Conservation (phyloP, 2,888 invertebrate genomes). For the Phymatocera aterrima region DNA sequence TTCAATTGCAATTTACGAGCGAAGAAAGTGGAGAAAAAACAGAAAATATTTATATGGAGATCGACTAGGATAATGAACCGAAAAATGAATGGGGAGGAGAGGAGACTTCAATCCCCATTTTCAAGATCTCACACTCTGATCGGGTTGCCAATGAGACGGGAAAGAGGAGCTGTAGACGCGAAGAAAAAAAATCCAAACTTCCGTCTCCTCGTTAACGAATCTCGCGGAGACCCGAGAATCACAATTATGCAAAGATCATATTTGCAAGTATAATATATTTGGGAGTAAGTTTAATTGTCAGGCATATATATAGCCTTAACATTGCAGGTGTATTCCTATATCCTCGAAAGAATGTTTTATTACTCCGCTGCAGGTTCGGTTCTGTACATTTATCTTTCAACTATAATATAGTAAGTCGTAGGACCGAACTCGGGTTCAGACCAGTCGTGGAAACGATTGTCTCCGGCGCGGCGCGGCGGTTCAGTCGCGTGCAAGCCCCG, state of each 20-base stretch:
- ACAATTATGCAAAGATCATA: constrained; percentile 41
- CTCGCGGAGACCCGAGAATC: constrained; percentile 31
- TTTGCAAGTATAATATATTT: constrained; percentile 35
- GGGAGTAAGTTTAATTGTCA: constrained; percentile 40
- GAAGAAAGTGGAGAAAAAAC: neutral
- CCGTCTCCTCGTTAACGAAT: constrained; percentile 32
- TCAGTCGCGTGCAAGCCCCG: too few relatives aligned
- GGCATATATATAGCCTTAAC: neutral
- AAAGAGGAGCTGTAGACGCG: too few relatives aligned
- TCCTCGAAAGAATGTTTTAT: constrained; percentile 24
- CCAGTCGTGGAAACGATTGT: too few relatives aligned
- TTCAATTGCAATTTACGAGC: neutral
- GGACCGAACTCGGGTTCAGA: too few relatives aligned
- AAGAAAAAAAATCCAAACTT: too few relatives aligned
- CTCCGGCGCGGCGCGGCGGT: too few relatives aligned
- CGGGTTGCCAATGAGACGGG: neutral
- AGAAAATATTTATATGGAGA: too few relatives aligned
- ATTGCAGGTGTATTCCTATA: too few relatives aligned
- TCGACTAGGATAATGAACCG: neutral
- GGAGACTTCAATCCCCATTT: neutral
- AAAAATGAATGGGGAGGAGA: neutral
- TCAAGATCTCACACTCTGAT: neutral
- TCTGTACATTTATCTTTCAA: neutral
- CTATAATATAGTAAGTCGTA: too few relatives aligned
- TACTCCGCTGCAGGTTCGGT: constrained; percentile 1